Evolutionary conservation across 2,797 vertebrate species (phyloP).

Genomic region (Tokudaia tokunoshimensis): DNA sequence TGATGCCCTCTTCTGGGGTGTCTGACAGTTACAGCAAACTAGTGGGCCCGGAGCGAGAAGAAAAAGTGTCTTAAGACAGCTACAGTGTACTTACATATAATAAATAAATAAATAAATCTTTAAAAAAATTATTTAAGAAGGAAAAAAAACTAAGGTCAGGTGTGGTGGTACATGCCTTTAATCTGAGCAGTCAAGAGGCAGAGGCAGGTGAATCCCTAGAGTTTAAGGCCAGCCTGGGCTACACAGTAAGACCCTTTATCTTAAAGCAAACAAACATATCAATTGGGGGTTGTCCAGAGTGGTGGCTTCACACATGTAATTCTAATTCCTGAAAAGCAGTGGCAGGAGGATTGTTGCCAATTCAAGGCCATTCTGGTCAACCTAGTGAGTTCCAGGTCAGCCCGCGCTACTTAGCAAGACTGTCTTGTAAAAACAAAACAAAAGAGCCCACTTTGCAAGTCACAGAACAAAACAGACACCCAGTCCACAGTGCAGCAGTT

Average conservation of each 20-base stretch:
- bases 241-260: background rate
- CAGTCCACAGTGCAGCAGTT: accelerated
- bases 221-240: background rate
- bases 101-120: too few relatives aligned
- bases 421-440: background rate
- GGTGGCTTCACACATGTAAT: background rate
- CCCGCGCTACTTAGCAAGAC: background rate
- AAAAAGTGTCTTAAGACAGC: too few relatives aligned
- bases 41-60: too few relatives aligned
- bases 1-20: too few relatives aligned
- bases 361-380: background rate
- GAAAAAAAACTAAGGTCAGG: background rate
- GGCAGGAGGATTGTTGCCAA: background rate
- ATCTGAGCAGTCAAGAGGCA: background rate
- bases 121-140: too few relatives aligned
- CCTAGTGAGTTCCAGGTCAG: background rate
- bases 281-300: background rate
- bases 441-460: background rate
- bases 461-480: background rate
- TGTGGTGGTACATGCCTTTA: background rate
- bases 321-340: background rate
- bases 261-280: background rate
- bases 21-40: too few relatives aligned
- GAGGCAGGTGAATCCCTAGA: background rate
- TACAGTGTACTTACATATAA: too few relatives aligned